A percentile compares a stretch with the other conserved stretches of the same genome.
Conservation (phyloP, 2,797 vertebrate species). For the Arctocebus calabarensis region DNA sequence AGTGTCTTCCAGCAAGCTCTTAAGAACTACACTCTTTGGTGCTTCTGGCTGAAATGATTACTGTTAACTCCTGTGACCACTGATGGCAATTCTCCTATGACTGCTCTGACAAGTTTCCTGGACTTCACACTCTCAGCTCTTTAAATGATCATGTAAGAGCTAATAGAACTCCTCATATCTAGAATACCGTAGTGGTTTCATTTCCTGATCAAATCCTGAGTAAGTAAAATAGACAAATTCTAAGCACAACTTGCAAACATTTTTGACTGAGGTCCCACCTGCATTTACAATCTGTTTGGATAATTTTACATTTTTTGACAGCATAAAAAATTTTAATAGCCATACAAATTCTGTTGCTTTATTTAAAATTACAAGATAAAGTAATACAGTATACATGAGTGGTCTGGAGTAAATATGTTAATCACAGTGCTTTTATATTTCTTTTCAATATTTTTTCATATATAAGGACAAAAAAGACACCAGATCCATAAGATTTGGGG, state of each 20-base stretch:
- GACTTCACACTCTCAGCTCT: neutral
- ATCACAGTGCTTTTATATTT: neutral
- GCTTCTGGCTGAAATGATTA: neutral
- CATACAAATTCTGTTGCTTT: neutral
- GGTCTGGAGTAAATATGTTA: neutral
- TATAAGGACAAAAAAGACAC: neutral
- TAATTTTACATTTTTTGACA: neutral
- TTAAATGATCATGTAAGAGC: neutral
- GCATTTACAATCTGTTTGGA: neutral
- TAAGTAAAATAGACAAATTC: neutral
- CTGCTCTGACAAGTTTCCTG: neutral
- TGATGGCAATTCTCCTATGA: neutral
- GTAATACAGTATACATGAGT: neutral
- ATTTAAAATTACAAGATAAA: neutral
- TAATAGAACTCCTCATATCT: neutral
- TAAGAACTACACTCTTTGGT: neutral
- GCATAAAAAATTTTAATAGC: neutral
- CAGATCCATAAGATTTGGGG: neutral
- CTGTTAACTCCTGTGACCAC: neutral
- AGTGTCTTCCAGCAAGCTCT: neutral
- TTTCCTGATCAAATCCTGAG: neutral
- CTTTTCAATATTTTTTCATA: neutral
- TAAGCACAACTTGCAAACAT: neutral
- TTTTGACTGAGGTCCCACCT: neutral
- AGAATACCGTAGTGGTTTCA: neutral